A percentile compares a stretch with the other conserved stretches of the same genome.
phyloP scores from a whole-genome alignment of 2,797 vertebrate species.

The Hippoglossus hippoglossus region DNA sequence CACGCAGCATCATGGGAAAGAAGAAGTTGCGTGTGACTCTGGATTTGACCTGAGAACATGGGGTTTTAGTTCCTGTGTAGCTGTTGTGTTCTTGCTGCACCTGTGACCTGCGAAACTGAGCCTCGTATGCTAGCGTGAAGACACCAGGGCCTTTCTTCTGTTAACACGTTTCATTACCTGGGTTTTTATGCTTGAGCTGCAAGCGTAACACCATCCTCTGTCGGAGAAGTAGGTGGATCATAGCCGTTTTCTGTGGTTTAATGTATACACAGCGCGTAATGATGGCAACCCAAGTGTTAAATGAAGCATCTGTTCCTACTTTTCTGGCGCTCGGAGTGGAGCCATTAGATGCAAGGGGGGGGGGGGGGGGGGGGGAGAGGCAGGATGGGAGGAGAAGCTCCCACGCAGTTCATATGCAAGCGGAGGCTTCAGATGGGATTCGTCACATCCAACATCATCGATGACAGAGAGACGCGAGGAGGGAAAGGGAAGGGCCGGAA shows the following conservation, averaged over 20 bases:
- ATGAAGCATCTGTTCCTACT: slow-evolving; percentile 79
- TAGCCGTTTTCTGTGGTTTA: slow-evolving; percentile 39
- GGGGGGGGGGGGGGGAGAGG: slow-evolving; percentile 33
- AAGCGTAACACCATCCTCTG: slow-evolving; percentile 12
- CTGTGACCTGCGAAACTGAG: too few relatives aligned
- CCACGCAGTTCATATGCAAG: slow-evolving; percentile 58
- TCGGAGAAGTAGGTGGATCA: slow-evolving; percentile 32
- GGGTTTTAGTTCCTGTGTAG: too few relatives aligned
- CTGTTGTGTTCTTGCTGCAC: background rate
- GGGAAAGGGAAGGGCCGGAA: background rate
- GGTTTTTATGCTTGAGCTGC: slow-evolving; percentile 30
- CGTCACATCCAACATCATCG: slow-evolving; percentile 23
- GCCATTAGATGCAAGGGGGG: slow-evolving; percentile 70
- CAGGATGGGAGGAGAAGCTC: slow-evolving; percentile 43
- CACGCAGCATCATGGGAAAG: slow-evolving; percentile 37
- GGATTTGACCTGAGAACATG: too few relatives aligned
- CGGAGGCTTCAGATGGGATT: slow-evolving; percentile 41
- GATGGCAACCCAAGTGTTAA: slow-evolving; percentile 68
- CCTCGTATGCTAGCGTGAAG: background rate
- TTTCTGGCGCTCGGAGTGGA: slow-evolving; percentile 65
- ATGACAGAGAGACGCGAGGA: slow-evolving; percentile 8
- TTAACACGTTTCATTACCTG: slow-evolving; percentile 26
- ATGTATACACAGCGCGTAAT: slow-evolving; percentile 51
- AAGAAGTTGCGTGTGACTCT: background rate
- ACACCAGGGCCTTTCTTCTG: slow-evolving; percentile 6